Percentiles rank a stretch among this genome's conserved stretches.
phyloP scores from a whole-genome alignment of 2,113 vertebrate genomes.

The Mystacornis crossleyi region DNA sequence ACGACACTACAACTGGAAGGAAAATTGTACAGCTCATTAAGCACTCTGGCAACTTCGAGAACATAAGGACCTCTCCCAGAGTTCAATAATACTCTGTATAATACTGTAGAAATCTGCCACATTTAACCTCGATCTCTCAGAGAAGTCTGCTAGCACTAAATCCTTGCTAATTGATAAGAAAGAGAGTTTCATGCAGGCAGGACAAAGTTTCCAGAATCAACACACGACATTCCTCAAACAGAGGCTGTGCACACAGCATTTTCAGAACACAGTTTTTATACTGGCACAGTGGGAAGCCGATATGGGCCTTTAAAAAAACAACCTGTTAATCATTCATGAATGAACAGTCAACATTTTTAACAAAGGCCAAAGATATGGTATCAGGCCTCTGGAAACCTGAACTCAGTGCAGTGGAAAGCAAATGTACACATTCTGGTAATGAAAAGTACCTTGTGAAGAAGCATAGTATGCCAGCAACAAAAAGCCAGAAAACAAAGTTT shows the following conservation, averaged over 20 bases:
- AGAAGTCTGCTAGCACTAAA: not conserved
- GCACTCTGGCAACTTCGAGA: not conserved
- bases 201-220: not conserved
- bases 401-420: not conserved
- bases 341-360: slow-evolving; percentile 27
- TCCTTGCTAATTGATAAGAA: not conserved
- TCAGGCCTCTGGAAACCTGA: not conserved
- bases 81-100: not conserved
- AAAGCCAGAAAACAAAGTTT: not conserved
- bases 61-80: not conserved
- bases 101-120: not conserved
- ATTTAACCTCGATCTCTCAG: not conserved
- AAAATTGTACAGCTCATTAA: not conserved
- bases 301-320: not conserved
- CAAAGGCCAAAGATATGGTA: not conserved
- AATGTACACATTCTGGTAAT: not conserved
- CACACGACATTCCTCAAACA: not conserved
- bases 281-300: not conserved
- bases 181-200: not conserved
- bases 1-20: not conserved
- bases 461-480: not conserved
- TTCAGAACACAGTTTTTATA: not conserved
- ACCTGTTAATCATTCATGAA: slow-evolving; percentile 63
- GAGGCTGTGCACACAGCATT: not conserved
- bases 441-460: not conserved